Conservation (phyloP, 2,113 vertebrate genomes). For the Daubentonia madagascariensis region DNA sequence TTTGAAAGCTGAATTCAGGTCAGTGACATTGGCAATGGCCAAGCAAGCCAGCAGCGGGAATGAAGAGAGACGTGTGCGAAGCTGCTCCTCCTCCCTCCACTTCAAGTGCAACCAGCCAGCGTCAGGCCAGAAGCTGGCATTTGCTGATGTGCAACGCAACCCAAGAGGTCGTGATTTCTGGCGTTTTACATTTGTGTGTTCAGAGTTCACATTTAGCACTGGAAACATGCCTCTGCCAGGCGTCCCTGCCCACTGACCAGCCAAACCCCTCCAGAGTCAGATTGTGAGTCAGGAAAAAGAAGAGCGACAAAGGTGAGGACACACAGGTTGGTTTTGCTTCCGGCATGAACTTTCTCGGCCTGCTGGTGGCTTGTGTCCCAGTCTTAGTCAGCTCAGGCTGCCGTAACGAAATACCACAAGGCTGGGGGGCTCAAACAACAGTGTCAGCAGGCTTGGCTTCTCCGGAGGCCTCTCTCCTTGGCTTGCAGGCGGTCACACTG, state of each 20-base stretch:
- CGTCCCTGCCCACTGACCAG: not conserved
- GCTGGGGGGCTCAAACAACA: not conserved
- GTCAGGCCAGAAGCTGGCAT: accelerated
- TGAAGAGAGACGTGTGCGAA: accelerated
- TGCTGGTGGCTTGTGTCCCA: not conserved
- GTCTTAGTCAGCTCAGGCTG: not conserved
- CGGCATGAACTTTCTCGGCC: not conserved
- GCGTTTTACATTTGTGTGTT: not conserved
- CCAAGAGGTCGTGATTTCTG: not conserved
- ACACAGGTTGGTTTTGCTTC: not conserved
- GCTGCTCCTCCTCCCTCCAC: not conserved
- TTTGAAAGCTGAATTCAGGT: not conserved
- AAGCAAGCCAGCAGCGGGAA: not conserved
- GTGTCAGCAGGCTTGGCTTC: not conserved
- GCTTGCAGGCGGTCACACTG: not conserved
- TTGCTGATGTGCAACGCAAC: not conserved
- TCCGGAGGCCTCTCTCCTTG: not conserved
- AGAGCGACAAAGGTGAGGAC: not conserved
- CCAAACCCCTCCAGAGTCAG: not conserved
- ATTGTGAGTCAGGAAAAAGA: not conserved
- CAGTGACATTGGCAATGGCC: not conserved
- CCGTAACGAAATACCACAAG: not conserved
- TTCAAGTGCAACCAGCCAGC: not conserved
- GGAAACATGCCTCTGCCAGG: not conserved
- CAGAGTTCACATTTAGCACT: not conserved